phyloP scores from a whole-genome alignment of 2,113 vertebrate species.

The Sander lucioperca region DNA sequence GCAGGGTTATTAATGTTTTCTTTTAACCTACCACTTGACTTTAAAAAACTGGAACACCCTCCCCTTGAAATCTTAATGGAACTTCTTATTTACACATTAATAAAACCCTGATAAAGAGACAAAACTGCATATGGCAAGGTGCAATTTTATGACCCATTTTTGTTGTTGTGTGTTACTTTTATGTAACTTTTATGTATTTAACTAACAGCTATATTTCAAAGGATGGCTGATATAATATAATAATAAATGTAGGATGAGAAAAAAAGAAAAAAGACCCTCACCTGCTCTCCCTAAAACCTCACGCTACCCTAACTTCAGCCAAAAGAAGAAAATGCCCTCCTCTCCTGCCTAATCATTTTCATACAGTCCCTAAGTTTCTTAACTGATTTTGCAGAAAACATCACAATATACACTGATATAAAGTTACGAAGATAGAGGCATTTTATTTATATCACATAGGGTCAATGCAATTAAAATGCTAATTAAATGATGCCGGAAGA shows the following conservation, averaged over 20 bases:
- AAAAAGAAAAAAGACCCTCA: not conserved
- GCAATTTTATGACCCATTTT: not conserved
- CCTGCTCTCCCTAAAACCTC: not conserved
- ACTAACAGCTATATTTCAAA: not conserved
- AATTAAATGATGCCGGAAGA: not conserved
- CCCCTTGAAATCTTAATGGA: not conserved
- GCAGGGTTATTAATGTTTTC: not conserved
- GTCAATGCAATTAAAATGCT: not conserved
- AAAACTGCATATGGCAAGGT: not conserved
- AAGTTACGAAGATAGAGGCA: not conserved
- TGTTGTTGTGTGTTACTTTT: not conserved
- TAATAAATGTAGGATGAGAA: not conserved
- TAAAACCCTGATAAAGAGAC: not conserved
- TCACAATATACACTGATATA: not conserved
- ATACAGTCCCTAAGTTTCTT: not conserved
- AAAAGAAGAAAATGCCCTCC: not conserved
- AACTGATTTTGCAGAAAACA: not conserved
- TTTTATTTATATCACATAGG: not conserved
- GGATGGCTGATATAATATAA: not conserved
- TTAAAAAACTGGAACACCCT: not conserved
- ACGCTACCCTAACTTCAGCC: not conserved
- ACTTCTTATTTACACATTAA: not conserved
- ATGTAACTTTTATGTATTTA: too few relatives aligned
- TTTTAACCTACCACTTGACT: not conserved
- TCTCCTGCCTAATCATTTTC: not conserved